A percentile compares a stretch with the other conserved stretches of the same genome.
Conservation (phyloP, 2,113 vertebrate species). For the Triplophysa dalaica region DNA sequence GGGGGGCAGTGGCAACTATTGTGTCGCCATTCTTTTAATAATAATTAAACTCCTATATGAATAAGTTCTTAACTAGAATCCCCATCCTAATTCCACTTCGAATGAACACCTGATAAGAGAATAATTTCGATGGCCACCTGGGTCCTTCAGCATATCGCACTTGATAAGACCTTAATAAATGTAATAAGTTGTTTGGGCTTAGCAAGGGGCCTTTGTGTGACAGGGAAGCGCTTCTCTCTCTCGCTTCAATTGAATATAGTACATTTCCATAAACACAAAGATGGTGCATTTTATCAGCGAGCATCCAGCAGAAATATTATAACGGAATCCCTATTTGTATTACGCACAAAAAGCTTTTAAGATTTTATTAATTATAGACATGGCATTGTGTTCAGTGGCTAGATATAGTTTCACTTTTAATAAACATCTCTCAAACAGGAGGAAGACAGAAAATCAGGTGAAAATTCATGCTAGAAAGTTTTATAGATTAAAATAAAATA, state of each 20-base stretch:
- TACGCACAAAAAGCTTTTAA: not conserved
- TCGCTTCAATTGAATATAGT: conserved; percentile 54
- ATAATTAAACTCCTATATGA: conserved; percentile 94
- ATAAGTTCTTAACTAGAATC: conserved; percentile 70
- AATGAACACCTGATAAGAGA: conserved; percentile 77
- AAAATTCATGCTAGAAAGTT: not conserved
- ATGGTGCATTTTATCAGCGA: conserved; percentile 48
- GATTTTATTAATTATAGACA: conserved; percentile 13
- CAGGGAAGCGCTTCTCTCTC: conserved; percentile 50
- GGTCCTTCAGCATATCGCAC: conserved; percentile 72
- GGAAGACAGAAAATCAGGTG: not conserved
- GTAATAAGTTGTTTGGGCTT: conserved; percentile 68
- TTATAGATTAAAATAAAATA: not conserved
- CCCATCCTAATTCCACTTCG: conserved; percentile 68
- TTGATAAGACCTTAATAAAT: conserved; percentile 74
- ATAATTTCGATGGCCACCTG: conserved; percentile 72
- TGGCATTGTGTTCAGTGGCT: conserved; percentile 2
- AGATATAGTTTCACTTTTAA: not conserved
- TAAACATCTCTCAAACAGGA: not conserved
- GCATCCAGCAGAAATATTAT: conserved; percentile 22
- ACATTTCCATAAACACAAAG: conserved; percentile 60
- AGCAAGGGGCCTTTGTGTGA: conserved; percentile 64
- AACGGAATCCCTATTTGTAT: conserved; percentile 19
- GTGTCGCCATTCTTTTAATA: conserved; percentile 87
- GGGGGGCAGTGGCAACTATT: conserved; percentile 74